A percentile compares a stretch with the other conserved stretches of the same genome.
phyloP scores from a whole-genome alignment of 2,113 vertebrate species.

The Motacilla tschutschensis region DNA sequence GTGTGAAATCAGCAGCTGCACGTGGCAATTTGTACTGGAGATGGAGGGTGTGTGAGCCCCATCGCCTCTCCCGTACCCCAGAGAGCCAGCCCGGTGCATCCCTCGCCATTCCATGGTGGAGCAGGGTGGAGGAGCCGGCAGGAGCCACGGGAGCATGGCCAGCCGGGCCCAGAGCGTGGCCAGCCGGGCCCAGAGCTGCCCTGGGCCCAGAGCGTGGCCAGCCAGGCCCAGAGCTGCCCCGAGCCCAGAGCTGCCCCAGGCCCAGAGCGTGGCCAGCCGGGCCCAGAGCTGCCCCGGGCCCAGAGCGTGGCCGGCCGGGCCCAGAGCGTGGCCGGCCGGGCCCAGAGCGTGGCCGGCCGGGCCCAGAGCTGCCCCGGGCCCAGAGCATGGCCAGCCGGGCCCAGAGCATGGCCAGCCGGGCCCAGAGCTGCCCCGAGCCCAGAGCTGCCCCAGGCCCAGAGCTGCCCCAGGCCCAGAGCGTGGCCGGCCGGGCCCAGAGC shows the following conservation, averaged over 20 bases:
- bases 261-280: no score
- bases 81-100: rapidly evolving
- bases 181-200: background rate
- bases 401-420: background rate
- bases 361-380: background rate
- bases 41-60: rapidly evolving
- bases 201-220: background rate
- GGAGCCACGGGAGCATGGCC: rapidly evolving
- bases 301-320: no score
- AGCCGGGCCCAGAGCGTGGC: no score
- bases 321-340: background rate
- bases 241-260: background rate
- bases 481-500: rapidly evolving
- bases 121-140: background rate
- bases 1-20: background rate
- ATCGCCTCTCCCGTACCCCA: rapidly evolving
- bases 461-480: no score
- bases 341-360: background rate
- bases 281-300: no score
- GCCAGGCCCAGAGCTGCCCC: no score
- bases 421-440: no score
- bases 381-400: no score
- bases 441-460: no score
- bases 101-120: rapidly evolving
- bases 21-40: background rate